Conservation (phyloP, 2,797 vertebrate genomes). For the Myotis pilosus region DNA sequence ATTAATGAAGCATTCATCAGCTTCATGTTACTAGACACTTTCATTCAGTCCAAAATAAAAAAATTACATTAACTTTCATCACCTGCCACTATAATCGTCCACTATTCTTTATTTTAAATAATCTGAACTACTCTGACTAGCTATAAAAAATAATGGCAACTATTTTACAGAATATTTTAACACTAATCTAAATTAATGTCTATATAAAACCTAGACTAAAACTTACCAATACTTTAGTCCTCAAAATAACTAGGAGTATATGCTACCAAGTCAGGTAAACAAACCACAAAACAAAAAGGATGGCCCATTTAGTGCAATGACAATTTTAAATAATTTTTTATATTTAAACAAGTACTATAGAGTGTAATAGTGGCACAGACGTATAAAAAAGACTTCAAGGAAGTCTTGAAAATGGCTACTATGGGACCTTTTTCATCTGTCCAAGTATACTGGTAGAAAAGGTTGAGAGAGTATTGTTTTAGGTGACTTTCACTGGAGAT, state of each 20-base stretch:
- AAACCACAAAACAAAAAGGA: not conserved
- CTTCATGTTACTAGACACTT: not conserved
- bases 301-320: not conserved
- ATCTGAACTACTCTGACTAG: not conserved
- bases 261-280: not conserved
- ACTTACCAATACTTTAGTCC: not conserved
- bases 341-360: not conserved
- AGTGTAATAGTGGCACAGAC: not conserved
- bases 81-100: not conserved
- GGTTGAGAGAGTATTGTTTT: not conserved
- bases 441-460: not conserved
- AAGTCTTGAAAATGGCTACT: not conserved
- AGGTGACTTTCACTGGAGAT: not conserved
- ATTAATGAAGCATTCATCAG: slow-evolving; percentile 26
- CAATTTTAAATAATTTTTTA: not conserved
- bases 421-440: not conserved
- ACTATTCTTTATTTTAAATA: slow-evolving; percentile 26
- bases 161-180: not conserved
- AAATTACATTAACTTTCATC: slow-evolving; percentile 35
- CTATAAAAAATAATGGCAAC: slow-evolving; percentile 4
- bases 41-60: slow-evolving; percentile 48
- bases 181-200: not conserved
- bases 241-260: not conserved
- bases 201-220: not conserved
- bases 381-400: not conserved